A percentile compares a stretch with the other conserved stretches of the same genome.
phyloP scores from a whole-genome alignment of 2,888 invertebrate species.

The Pilophorus perplexus region DNA sequence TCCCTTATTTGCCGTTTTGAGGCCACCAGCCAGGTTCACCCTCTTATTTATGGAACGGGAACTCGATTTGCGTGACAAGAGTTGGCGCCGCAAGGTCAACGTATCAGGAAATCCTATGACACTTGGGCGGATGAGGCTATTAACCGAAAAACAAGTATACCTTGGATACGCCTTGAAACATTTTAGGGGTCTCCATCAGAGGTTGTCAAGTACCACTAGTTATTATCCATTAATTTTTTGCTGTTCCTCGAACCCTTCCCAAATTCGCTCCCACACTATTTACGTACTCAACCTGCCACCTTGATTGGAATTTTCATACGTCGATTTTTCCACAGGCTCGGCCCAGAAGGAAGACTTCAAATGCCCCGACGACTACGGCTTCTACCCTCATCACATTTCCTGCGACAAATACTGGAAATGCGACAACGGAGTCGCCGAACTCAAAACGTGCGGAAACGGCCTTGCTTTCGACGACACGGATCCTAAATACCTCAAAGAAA shows the following conservation, averaged over 20 bases:
- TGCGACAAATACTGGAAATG: conserved; percentile 97
- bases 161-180: conserved; percentile 4
- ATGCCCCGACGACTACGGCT: conserved; percentile 91
- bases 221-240: neutral
- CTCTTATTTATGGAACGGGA: neutral
- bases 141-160: conserved; percentile 15
- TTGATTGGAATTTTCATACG: too few relatives aligned
- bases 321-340: conserved; percentile 57
- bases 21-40: too few relatives aligned
- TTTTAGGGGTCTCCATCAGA: neutral
- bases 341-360: conserved; percentile 79
- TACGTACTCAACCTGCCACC: neutral
- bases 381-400: conserved; percentile 84
- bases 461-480: conserved; percentile 87
- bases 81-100: conserved; percentile 1
- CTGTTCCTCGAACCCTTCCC: neutral
- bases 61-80: neutral
- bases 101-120: neutral
- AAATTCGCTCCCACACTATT: neutral
- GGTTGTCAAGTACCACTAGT: too few relatives aligned
- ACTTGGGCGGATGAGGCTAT: neutral
- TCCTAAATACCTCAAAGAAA: conserved; percentile 85
- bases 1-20: too few relatives aligned
- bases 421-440: conserved; percentile 80
- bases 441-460: conserved; percentile 92